Base-by-base conservation (phyloP, 1,140 invertebrate genomes). In the Colletes gigas region DNA sequence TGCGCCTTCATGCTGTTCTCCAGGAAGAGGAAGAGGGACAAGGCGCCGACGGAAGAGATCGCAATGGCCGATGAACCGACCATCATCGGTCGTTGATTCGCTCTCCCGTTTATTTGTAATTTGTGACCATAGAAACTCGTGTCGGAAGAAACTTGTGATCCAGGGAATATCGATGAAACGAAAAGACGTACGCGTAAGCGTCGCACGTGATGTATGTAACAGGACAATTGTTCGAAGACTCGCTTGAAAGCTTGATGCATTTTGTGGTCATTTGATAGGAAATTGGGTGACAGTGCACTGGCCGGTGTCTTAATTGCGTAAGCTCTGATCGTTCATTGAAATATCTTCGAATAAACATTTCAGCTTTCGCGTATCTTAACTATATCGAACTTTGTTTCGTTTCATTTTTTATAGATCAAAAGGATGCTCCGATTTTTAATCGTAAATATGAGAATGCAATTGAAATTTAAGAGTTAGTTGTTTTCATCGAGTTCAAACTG, bases 61-160 rank as follows among this genome's bases (percentile, higher is more conserved):
- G 96, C 96, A 0, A 96, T 97, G 95, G 97, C 97, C 30, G 97
- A 98, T 87, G 97, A 97, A 89, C 96, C 97, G 0, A 97, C 96
- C 19, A 97, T 96, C 81, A 96, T 98, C 83, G 97, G 97, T 83
- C 96, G 97, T 94, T 97, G 94, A 96, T 81, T 19, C 44, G 2
- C 30, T n/a, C 14, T 14, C 15, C 41, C 8, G 14, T 55, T 19
- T 9, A 7, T 21, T 17, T 19, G 39, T 30, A 4, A n/a, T 14
- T 52, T 57, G 9, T 60, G 19, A 19, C 5, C 0, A 47, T 15
- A 14, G 15, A 30, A 19, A 65, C n/a, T 9, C 17, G 69, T 15
- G 71, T 21, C 44, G 12, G 21, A 39, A 14, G 5, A 67, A n/a
- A 39, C 15, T 30, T 47, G 2, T 63, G 52, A 59, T 41, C 9